phyloP scores from a whole-genome alignment of 2,888 invertebrate species.

The Aleiodes alternator region DNA sequence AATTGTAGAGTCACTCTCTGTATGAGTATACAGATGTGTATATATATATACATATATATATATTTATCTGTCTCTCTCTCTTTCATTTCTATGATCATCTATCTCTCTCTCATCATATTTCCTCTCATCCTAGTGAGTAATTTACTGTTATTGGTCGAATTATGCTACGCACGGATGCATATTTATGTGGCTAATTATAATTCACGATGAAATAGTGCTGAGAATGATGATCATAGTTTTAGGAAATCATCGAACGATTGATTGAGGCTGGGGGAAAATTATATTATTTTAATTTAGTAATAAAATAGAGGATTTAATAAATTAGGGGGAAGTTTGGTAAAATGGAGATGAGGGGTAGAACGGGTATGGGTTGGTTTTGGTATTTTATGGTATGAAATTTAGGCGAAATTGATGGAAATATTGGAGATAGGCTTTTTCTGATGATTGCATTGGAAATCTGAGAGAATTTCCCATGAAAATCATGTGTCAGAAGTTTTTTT shows the following conservation, averaged over 20 bases:
- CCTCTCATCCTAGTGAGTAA: conserved; percentile 66
- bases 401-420: too few species aligned
- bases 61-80: background rate
- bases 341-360: too few species aligned
- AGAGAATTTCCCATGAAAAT: too few species aligned
- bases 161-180: conserved; percentile 74
- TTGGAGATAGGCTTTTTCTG: too few species aligned
- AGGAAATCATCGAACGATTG: conserved; percentile 45
- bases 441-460: too few species aligned
- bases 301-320: too few species aligned
- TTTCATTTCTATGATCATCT: background rate
- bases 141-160: conserved; percentile 75
- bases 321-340: too few species aligned
- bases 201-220: conserved; percentile 71
- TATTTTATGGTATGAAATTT: too few species aligned
- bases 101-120: conserved; percentile 12
- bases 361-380: too few species aligned
- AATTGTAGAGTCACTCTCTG: conserved; percentile 15
- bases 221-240: conserved; percentile 66
- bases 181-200: conserved; percentile 75
- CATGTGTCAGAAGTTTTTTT: too few species aligned
- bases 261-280: background rate
- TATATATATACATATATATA: too few species aligned
- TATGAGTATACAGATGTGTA: conserved; percentile 3
- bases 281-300: background rate